These are phyloP conservation scores for Pangasius larnaudii DNA, from an alignment of 2,797 vertebrate genomes.

Conservation along the genomic window DNA sequence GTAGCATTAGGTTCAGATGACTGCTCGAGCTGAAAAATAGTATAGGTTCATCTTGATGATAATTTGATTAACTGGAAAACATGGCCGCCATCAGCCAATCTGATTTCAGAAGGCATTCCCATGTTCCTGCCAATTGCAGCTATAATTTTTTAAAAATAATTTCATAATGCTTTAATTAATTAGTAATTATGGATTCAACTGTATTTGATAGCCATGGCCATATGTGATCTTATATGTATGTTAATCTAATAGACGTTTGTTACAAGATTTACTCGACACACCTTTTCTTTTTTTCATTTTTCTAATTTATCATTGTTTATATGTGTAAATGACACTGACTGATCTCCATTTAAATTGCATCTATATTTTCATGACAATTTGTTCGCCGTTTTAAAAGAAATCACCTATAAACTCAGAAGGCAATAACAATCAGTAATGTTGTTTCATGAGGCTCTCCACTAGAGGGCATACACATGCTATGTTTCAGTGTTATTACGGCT, in stretches of 20 bases:
- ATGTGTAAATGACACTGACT: neutral
- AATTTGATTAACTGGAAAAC: too few species aligned
- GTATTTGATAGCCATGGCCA: neutral
- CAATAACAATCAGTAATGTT: neutral
- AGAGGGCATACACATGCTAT: constrained; percentile 30
- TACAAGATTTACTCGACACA: neutral
- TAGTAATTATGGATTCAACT: neutral
- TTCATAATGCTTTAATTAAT: neutral
- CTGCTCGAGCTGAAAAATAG: too few species aligned
- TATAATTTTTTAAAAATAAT: neutral
- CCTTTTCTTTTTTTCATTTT: neutral
- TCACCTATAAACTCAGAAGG: too few species aligned
- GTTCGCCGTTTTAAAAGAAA: too few species aligned
- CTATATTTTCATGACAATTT: neutral
- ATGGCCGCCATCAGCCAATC: too few species aligned
- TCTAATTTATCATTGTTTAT: neutral
- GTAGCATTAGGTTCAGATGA: too few species aligned
- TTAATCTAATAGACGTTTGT: neutral
- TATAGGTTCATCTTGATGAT: too few species aligned
- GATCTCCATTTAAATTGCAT: neutral
- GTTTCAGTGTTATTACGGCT: neutral
- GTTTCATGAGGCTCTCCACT: constrained; percentile 14
- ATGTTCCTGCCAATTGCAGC: neutral
- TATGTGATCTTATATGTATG: neutral
- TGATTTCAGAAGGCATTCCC: neutral